A percentile compares a stretch with the other conserved stretches of the same genome.
These are phyloP conservation scores for Morelia viridis DNA, from an alignment of 2,797 vertebrate genomes.

Conservation along the genomic window DNA sequence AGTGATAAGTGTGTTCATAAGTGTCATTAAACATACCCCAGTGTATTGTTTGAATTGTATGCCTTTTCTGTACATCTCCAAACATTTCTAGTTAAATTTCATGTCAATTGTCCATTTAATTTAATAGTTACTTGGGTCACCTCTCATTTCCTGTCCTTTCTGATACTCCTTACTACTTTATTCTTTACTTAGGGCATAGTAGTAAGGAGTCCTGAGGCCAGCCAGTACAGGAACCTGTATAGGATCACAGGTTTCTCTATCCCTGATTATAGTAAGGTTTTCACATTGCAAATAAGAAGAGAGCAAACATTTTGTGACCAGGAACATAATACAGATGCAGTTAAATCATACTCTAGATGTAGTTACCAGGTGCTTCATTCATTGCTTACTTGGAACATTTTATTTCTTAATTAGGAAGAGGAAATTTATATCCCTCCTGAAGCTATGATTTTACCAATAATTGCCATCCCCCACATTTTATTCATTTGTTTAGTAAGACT, in stretches of 20 bases:
- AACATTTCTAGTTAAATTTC: neutral
- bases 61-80: slow-evolving; percentile 19
- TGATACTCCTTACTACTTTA: neutral
- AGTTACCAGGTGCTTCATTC: neutral
- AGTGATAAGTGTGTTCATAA: neutral
- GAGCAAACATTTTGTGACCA: neutral
- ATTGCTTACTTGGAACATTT: neutral
- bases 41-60: slow-evolving; percentile 24
- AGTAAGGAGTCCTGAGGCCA: neutral
- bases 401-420: neutral
- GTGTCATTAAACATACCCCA: neutral
- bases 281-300: neutral
- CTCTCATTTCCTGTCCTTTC: slow-evolving; percentile 1
- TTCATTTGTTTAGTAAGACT: neutral
- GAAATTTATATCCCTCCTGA: neutral
- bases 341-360: neutral
- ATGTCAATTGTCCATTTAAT: neutral
- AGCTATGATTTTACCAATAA: neutral
- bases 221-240: neutral
- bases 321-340: neutral
- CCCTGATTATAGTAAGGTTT: neutral
- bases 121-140: neutral
- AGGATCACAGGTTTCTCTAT: neutral
- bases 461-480: neutral
- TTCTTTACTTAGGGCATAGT: no score